Evolutionary conservation across 2,797 vertebrate species (phyloP).

Genomic region (Melanotaenia boesemani): DNA sequence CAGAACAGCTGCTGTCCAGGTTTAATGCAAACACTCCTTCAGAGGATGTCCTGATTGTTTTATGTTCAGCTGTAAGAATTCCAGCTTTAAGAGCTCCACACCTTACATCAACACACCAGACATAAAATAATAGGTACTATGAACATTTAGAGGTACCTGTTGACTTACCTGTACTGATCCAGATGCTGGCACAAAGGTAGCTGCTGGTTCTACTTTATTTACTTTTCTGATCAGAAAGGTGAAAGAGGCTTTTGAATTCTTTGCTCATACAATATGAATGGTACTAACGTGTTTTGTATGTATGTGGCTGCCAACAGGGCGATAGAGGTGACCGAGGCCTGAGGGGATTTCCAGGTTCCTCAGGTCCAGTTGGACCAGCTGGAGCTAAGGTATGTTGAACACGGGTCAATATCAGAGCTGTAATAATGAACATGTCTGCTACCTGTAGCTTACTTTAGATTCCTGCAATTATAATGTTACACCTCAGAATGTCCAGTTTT

Average conservation of each 20-base stretch:
- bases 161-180: no score
- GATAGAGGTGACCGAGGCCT: conserved; percentile 87
- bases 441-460: no score
- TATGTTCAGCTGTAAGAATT: neutral
- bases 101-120: neutral
- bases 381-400: conserved; percentile 85
- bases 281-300: neutral
- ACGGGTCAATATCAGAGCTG: no score
- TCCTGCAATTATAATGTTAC: no score
- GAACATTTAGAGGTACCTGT: no score
- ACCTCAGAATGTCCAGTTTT: no score
- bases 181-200: no score
- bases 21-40: neutral
- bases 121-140: neutral
- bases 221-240: no score
- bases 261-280: no score
- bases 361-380: conserved; percentile 80
- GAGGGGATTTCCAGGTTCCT: conserved; percentile 81
- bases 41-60: neutral
- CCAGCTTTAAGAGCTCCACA: neutral
- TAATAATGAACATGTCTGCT: no score
- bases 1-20: neutral
- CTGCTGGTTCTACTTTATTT: no score
- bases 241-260: no score
- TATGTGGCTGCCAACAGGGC: conserved; percentile 75